phyloP scores from a whole-genome alignment of 2,888 invertebrate species.

The Chrysolina oricalcia region DNA sequence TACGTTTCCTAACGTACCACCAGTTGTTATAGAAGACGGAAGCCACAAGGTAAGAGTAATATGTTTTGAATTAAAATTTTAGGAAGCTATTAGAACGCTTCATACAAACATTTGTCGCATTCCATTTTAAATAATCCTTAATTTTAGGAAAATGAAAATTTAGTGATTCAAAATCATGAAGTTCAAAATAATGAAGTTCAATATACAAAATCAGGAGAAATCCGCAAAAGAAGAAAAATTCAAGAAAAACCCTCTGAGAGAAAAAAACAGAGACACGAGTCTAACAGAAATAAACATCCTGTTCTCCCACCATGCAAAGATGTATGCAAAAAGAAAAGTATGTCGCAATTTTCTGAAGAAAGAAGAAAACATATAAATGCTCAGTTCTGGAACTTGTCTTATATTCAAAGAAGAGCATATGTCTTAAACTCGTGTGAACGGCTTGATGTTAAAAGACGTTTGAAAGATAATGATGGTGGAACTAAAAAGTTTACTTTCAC shows the following conservation, averaged over 20 bases:
- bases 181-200: conserved; percentile 31
- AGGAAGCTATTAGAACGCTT: conserved; percentile 15
- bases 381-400: no score
- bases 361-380: conserved; percentile 27
- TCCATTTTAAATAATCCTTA: conserved; percentile 1
- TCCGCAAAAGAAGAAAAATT: conserved; percentile 36
- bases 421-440: conserved; percentile 32
- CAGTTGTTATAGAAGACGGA: neutral
- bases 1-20: no score
- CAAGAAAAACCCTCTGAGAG: conserved; percentile 15
- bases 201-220: conserved; percentile 38
- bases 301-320: conserved; percentile 32
- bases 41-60: conserved; percentile 5
- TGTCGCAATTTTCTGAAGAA: no score
- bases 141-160: conserved; percentile 21
- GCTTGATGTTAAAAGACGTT: conserved; percentile 33
- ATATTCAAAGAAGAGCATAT: conserved; percentile 38
- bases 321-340: conserved; percentile 33
- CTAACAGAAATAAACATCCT: conserved; percentile 29
- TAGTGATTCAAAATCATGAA: neutral
- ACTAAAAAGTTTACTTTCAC: conserved; percentile 27
- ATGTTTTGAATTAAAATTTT: conserved; percentile 21
- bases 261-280: conserved; percentile 25
- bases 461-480: conserved; percentile 21
- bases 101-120: no score